A percentile compares a stretch with the other conserved stretches of the same genome.
Evolutionary conservation across 2,888 invertebrate species (phyloP).

Genomic region (Agonopterix alstromeriana): DNA sequence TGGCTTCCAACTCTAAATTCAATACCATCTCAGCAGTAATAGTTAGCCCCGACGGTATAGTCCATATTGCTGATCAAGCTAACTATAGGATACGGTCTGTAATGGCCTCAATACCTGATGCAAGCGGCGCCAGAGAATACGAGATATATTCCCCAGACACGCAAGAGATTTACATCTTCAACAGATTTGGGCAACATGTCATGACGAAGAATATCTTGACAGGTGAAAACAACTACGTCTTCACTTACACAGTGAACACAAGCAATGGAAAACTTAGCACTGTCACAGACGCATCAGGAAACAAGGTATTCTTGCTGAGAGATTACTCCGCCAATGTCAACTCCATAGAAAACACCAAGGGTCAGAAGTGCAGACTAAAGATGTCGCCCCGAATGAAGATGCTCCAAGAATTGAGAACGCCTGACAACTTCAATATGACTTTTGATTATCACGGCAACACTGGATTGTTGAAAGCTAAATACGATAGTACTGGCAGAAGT

Average conservation of each 20-base stretch:
- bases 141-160: slow-evolving; percentile 97
- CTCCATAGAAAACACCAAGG: slow-evolving; percentile 95
- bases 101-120: slow-evolving; percentile 92
- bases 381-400: slow-evolving; percentile 93
- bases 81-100: slow-evolving; percentile 92
- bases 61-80: slow-evolving; percentile 97
- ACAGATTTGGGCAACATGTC: slow-evolving; percentile 95
- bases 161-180: slow-evolving; percentile 95
- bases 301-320: slow-evolving; percentile 88
- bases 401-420: slow-evolving; percentile 92
- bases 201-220: slow-evolving; percentile 97
- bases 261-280: slow-evolving; percentile 96
- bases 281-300: slow-evolving; percentile 95
- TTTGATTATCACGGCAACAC: slow-evolving; percentile 96
- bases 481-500: slow-evolving; percentile 92
- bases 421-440: slow-evolving; percentile 95
- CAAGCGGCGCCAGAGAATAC: slow-evolving; percentile 89
- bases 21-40: slow-evolving; percentile 95
- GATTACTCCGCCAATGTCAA: slow-evolving; percentile 93
- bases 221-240: slow-evolving; percentile 93
- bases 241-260: slow-evolving; percentile 97
- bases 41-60: slow-evolving; percentile 94
- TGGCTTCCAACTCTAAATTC: slow-evolving; percentile 95
- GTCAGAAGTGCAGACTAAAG: slow-evolving; percentile 91
- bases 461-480: slow-evolving; percentile 90